Percentiles rank a stretch among this genome's conserved stretches.
Evolutionary conservation across 1,140 invertebrate species (phyloP).

Genomic region (Nilaparvata lugens): DNA sequence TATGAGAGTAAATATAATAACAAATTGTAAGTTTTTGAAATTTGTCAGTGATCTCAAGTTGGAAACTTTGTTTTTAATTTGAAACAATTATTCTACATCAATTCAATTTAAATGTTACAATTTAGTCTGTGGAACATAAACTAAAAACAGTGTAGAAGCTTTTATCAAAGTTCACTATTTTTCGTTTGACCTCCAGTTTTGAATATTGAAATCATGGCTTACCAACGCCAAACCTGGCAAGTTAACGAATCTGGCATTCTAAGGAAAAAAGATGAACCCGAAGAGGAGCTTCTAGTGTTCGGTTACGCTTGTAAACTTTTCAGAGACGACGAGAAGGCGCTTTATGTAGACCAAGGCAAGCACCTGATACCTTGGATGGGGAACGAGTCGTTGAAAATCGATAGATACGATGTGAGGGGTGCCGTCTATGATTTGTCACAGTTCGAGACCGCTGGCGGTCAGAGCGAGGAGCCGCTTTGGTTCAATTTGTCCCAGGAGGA

Average conservation of each 20-base stretch:
- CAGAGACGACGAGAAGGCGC: conserved; percentile 88
- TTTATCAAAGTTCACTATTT: no score
- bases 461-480: conserved; percentile 41
- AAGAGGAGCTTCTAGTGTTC: conserved; percentile 85
- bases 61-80: no score
- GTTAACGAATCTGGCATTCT: conserved; percentile 8
- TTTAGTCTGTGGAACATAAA: no score
- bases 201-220: no score
- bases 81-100: no score
- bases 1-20: no score
- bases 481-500: conserved; percentile 67
- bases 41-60: no score
- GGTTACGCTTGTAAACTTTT: conserved; percentile 97
- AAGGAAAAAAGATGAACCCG: conserved; percentile 18
- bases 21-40: no score
- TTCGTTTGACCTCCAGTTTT: no score
- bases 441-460: conserved; percentile 61
- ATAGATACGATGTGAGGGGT: conserved; percentile 95
- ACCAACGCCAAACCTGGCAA: conserved; percentile 8
- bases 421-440: conserved; percentile 67
- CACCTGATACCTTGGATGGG: conserved; percentile 99
- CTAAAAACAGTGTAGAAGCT: no score
- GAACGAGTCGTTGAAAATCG: conserved; percentile 86
- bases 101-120: no score
- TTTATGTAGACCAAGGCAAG: conserved; percentile 83